These are phyloP conservation scores for Agrochola circellaris DNA, from an alignment of 2,888 invertebrate species.

Conservation along the genomic window DNA sequence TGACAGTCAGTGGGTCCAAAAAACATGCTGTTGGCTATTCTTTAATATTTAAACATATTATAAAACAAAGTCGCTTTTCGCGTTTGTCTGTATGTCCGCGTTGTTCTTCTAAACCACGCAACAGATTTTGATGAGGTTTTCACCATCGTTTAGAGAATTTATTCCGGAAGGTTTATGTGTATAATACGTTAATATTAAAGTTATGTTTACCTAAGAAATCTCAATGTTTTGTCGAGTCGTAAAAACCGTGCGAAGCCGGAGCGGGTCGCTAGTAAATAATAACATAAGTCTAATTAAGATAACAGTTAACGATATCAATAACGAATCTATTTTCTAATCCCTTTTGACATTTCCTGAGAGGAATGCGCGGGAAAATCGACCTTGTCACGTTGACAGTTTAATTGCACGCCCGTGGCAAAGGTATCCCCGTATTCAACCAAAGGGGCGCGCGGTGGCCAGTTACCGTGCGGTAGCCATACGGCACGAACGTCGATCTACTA, in stretches of 20 bases:
- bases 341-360: constrained; percentile 54
- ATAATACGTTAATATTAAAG: no score
- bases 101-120: no score
- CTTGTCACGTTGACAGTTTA: constrained; percentile 68
- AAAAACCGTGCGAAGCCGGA: no score
- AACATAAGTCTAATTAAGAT: background rate
- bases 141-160: no score
- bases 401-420: constrained; percentile 66
- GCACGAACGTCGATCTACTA: constrained; percentile 27
- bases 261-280: background rate
- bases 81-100: no score
- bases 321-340: constrained; percentile 30
- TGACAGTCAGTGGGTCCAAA: background rate
- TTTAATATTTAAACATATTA: background rate
- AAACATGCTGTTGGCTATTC: no score
- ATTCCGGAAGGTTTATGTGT: no score
- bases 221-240: no score
- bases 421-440: constrained; percentile 64
- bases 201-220: no score
- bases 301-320: constrained; percentile 10
- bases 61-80: no score
- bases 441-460: constrained; percentile 48
- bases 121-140: no score
- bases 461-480: constrained; percentile 16
- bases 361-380: constrained; percentile 62